Evolutionary conservation across 2,113 vertebrate species (phyloP).

Genomic region (Pachycephala philippinensis): DNA sequence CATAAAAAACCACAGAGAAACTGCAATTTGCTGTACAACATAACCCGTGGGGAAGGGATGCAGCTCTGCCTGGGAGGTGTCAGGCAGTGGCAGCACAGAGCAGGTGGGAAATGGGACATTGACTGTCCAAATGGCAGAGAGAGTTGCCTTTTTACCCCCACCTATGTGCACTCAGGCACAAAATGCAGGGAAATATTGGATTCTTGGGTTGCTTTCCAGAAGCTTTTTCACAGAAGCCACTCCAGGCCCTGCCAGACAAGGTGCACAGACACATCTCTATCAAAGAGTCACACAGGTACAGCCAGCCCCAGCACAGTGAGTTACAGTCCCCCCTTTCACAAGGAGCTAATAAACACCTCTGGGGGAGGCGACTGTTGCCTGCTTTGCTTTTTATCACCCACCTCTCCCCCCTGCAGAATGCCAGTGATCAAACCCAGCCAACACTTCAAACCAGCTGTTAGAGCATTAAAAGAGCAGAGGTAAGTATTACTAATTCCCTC

Average conservation of each 20-base stretch:
- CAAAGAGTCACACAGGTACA: neutral
- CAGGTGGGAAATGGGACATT: neutral
- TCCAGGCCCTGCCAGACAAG: neutral
- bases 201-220: neutral
- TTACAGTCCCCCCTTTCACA: neutral
- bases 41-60: neutral
- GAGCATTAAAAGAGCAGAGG: neutral
- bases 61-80: neutral
- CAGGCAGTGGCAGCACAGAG: neutral
- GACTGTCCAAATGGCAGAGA: neutral
- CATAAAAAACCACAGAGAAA: accelerated
- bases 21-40: accelerated
- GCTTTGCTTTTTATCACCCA: neutral
- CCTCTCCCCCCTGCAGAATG: neutral
- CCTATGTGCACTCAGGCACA: neutral
- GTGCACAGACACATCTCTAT: neutral
- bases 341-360: neutral
- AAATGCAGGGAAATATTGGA: neutral
- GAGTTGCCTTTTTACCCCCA: neutral
- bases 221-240: neutral
- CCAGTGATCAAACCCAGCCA: neutral
- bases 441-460: neutral
- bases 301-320: neutral
- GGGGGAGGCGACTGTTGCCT: neutral
- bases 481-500: constrained; percentile 3